Evolutionary conservation across 2,888 invertebrate species (phyloP), one percentile per base, ranked within the genome.

Genomic region (Catocala nupta): DNA sequence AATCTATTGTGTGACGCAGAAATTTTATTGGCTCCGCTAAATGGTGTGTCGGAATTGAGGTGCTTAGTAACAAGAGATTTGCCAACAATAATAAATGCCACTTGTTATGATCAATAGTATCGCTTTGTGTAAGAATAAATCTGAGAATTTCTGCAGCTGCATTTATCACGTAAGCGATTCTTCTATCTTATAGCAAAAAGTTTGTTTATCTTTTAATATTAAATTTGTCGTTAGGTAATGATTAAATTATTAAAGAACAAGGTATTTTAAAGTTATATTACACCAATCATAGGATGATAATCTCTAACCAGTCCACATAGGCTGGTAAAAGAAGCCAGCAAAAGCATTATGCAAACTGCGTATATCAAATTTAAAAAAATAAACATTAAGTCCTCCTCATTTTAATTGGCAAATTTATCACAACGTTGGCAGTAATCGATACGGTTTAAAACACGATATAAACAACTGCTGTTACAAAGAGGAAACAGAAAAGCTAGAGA

Each of bases 1-100:
- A 78, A 81, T 81, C 73, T 73, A 75, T 71, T 77, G 69, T 55
- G 73, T 73, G 73, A 73, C 79, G 80, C 63, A 68, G 69, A 67
- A 43, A 70, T 72, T 77, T 73, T 73, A 80, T 76, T 80, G 73
- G 72, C 68, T 68, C 55, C 56, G 55, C 53, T 71, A 72, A 71
- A 73, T 74, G 63, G 62, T 65, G 68, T 66, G 70, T 68, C 71
- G 68, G 60, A 68, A 69, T 56, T 49, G 55, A 65, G 61, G 59
- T 66, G 71, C 70, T 71, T 63, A 65, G 73, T 51, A 69, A 78
- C 78, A 68, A 70, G 65, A 60, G 56, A 55, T 67, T 64, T 64
- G 65, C 69, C 62, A 72, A 65, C 64, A 63, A 63, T 59, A 60
- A 71, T 69, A 71, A 75, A 66, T 71, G 54, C 53, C 55, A 33